A percentile compares a stretch with the other conserved stretches of the same genome.
These are phyloP conservation scores for Pseudococcus viburni DNA, from an alignment of 2,888 invertebrate genomes.

Conservation along the genomic window DNA sequence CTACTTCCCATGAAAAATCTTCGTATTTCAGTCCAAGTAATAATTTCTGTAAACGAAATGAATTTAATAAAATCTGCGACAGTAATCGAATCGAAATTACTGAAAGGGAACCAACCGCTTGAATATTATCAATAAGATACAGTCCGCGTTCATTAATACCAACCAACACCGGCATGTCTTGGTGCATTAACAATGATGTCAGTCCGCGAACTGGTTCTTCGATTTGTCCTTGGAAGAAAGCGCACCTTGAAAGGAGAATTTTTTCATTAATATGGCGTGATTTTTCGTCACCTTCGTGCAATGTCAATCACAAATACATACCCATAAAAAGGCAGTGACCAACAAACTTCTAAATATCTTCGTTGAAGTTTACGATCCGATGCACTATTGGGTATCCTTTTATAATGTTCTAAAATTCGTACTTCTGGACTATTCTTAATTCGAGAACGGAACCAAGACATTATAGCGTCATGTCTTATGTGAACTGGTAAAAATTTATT, in stretches of 20 bases:
- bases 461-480: constrained; percentile 74
- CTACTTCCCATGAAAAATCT: constrained; percentile 93
- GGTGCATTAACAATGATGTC: constrained; percentile 86
- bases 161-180: constrained; percentile 88
- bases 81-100: neutral
- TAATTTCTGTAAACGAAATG: constrained; percentile 77
- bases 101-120: constrained; percentile 79
- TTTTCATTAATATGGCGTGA: constrained; percentile 10
- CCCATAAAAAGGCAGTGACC: constrained; percentile 93
- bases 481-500: constrained; percentile 74
- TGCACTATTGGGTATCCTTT: constrained; percentile 85
- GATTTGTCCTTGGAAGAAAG: constrained; percentile 95
- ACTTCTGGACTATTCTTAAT: constrained; percentile 91
- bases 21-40: constrained; percentile 88
- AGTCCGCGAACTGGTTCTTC: constrained; percentile 91
- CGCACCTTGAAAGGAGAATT: constrained; percentile 77
- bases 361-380: constrained; percentile 87
- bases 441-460: constrained; percentile 80
- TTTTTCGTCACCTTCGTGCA: neutral
- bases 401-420: constrained; percentile 87
- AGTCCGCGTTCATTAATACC: constrained; percentile 90
- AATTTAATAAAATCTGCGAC: neutral
- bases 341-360: constrained; percentile 92
- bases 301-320: constrained; percentile 71
- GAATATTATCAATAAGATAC: constrained; percentile 87